Evolutionary conservation across 1,140 invertebrate species (phyloP), one percentile per base, ranked within the genome.

Genomic region (Arion vulgaris): DNA sequence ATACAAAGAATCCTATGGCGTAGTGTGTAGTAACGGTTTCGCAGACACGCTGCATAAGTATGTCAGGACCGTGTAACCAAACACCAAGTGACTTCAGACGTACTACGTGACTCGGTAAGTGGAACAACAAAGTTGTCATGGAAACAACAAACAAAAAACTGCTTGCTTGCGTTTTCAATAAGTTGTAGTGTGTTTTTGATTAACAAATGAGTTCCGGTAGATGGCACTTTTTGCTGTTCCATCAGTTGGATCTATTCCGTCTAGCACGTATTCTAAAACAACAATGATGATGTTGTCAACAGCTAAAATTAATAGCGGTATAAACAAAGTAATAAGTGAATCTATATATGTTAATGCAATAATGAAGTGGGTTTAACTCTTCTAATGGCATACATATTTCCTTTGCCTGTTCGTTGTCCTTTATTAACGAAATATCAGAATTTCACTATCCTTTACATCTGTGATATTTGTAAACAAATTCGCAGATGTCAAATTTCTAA

Each of bases 1-100:
- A 97, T 23, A 97, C 93, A n/a, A 95, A 93, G 89, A 97, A 96
- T 93, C 97, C 96, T 57, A 96, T 95, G 71, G 95, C 95, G 88
- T 96, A 96, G 96, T 11, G 95, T 95, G 86, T 96, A 94, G 91
- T 96, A 97, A 96, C 92, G n/a, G 92, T 90, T 82, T 92, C 94
- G 84, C 89, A 91, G 80, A 93, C 91, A 66, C 94, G 93, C 84
- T 95, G 95, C 93, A 90, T 0, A 92, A 90, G 57, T 17, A 75
- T 41, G 26, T 75, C 45, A 57, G 38, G 38, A n/a, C 51, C 41
- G 34, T 51, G 13, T 19, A 66, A 23, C 49, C 36, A 34, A 75
- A 71, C n/a, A 92, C n/a, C 82, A 80, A 90, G 87, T 26, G 89
- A 78, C 57, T 88, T 85, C n/a, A 90, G 83, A 45, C 92, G 81